A percentile compares a stretch with the other conserved stretches of the same genome.
Evolutionary conservation across 2,113 vertebrate species (phyloP).

Genomic region (Gnathonemus echidnorhynchus): DNA sequence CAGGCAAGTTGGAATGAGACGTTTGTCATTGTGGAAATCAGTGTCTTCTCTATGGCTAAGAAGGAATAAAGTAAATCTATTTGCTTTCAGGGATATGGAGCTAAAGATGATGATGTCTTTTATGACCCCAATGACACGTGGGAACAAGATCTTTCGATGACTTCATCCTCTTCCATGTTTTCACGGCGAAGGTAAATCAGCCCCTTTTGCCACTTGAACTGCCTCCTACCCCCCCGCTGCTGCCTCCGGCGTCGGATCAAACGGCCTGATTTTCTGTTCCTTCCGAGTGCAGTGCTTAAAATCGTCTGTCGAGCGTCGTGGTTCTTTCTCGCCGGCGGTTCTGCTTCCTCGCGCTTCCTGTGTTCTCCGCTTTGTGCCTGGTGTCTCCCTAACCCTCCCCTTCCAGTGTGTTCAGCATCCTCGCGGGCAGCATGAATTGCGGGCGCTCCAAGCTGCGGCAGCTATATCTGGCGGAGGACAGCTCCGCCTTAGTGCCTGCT

Average conservation of each 20-base stretch:
- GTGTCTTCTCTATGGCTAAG: background rate
- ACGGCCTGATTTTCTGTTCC: background rate
- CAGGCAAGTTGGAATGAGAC: background rate
- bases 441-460: background rate
- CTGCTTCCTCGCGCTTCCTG: background rate
- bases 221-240: background rate
- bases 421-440: background rate
- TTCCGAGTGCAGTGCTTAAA: background rate
- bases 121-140: slow-evolving; percentile 88
- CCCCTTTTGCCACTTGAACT: slow-evolving; percentile 5
- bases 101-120: slow-evolving; percentile 76
- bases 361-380: background rate
- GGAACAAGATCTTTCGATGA: slow-evolving; percentile 81
- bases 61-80: background rate
- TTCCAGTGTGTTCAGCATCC: background rate
- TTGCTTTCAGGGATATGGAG: slow-evolving; percentile 60
- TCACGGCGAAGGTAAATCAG: slow-evolving; percentile 78
- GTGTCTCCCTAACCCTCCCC: background rate
- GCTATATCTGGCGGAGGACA: background rate
- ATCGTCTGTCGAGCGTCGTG: background rate
- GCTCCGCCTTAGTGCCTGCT: background rate
- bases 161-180: slow-evolving; percentile 58
- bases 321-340: background rate
- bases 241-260: background rate
- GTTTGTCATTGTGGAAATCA: background rate